Evolutionary conservation across 2,797 vertebrate genomes (phyloP), one percentile per base, ranked within the genome.

Genomic region (Emydoidea blandingii): DNA sequence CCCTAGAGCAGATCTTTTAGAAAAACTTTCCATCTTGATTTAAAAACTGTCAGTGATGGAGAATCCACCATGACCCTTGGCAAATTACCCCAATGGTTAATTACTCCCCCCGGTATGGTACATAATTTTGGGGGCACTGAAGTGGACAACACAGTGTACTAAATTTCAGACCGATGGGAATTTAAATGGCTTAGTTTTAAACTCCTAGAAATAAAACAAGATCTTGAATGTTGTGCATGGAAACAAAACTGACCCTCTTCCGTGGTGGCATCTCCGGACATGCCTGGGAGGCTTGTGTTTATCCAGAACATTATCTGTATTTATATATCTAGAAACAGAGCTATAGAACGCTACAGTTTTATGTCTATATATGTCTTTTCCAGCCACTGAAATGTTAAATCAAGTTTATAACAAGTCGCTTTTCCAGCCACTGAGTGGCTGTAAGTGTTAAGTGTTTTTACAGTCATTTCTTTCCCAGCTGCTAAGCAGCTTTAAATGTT

Each of bases 361-460:
- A 47, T 78, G 92, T 89, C 49, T 50, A 95, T 93, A 94, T 97
- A 98, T 98, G 98, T 98, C 97, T 98, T 98, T 98, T 98, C 95
- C 96, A 97, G 97, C 95, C 85, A 98, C 97, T 97, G 97, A 98
- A 98, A 98, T 98, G 97, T 98, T 98, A 98, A 98, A 98, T 98
- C 96, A 98, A 97, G 98, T 98, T 98, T 98, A 98, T 98, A 98
- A 98, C 98, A 98, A 98, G 97, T 98, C 98, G 97, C 96, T 98
- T 98, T 98, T 98, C 98, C 97, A 98, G 98, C 97, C 98, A 98
- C 97, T 96, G 97, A 98, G 97, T 98, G 98, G 97, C 97, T 98
- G 96, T 98, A 98, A 98, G 98, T 97, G 98, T 98, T 98, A 98
- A 98, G 97, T 98, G 97, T 97, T 98, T 98, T 98, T 98, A 98